Percentiles rank a stretch among this genome's conserved stretches.
Conservation (phyloP, 2,113 vertebrate genomes). For the Protobothrops flavoviridis region DNA sequence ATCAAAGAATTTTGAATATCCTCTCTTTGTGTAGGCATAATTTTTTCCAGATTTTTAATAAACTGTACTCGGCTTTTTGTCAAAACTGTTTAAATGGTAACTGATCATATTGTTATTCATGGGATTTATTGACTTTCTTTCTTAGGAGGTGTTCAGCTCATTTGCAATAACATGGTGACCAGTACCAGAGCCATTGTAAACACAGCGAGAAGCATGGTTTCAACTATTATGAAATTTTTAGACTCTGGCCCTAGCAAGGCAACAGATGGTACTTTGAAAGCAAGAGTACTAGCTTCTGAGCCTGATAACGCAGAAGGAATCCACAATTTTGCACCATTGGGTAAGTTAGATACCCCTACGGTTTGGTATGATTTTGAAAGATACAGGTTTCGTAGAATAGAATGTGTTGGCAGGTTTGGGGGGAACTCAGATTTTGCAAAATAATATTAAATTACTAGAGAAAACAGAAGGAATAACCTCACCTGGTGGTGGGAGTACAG, state of each 20-base stretch:
- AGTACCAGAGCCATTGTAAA: constrained; percentile 98
- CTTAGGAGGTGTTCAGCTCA: constrained; percentile 94
- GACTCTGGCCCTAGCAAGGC: constrained; percentile 93
- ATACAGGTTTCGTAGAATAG: background rate
- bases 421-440: background rate
- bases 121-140: background rate
- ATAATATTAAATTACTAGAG: background rate
- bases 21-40: background rate
- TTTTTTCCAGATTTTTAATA: background rate
- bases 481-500: background rate
- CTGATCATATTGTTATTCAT: background rate
- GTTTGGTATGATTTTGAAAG: background rate
- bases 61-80: background rate
- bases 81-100: background rate
- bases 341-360: constrained; percentile 64
- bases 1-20: background rate
- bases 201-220: constrained; percentile 98
- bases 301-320: constrained; percentile 97
- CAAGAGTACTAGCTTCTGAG: constrained; percentile 92
- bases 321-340: constrained; percentile 96
- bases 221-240: constrained; percentile 99
- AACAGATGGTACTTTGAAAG: constrained; percentile 90
- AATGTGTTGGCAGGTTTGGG: background rate
- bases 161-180: constrained; percentile 99
- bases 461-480: background rate